Evolutionary conservation across 2,888 invertebrate genomes (phyloP).

Genomic region (Tillus elongatus): DNA sequence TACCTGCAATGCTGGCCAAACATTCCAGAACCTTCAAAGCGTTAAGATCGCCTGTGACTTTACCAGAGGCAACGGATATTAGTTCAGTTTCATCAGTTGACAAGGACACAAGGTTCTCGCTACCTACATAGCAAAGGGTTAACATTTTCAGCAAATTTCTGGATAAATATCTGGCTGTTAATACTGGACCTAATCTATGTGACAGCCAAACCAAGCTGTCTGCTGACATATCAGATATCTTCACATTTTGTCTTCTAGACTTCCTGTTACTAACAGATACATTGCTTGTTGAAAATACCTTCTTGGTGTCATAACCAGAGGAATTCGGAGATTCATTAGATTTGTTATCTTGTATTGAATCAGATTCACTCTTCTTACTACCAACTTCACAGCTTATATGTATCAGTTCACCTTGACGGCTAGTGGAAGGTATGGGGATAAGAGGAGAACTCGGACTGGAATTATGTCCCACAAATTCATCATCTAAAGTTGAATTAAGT

Average conservation of each 20-base stretch:
- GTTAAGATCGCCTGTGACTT: conserved; percentile 68
- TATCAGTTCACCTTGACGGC: conserved; percentile 45
- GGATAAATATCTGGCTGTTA: conserved; percentile 84
- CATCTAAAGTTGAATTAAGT: conserved; percentile 42
- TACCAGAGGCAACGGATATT: conserved; percentile 55
- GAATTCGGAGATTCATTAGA: conserved; percentile 16
- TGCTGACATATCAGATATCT: conserved; percentile 77
- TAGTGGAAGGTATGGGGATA: conserved; percentile 58
- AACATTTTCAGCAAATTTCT: conserved; percentile 89
- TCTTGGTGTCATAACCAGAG: conserved; percentile 12
- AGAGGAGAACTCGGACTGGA: conserved; percentile 47
- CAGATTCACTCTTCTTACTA: conserved; percentile 49
- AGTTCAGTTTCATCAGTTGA: conserved; percentile 42
- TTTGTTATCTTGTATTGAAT: conserved; percentile 21
- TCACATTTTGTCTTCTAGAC: conserved; percentile 34
- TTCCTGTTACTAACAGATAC: conserved; percentile 13
- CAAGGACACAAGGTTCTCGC: conserved; percentile 57
- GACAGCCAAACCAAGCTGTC: conserved; percentile 88
- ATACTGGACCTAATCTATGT: conserved; percentile 86
- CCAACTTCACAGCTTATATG: conserved; percentile 56
- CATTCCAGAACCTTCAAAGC: conserved; percentile 84
- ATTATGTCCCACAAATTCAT: conserved; percentile 35
- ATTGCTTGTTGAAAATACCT: conserved; percentile 16
- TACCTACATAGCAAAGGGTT: conserved; percentile 84
- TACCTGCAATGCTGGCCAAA: conserved; percentile 77